Evolutionary conservation across 2,113 vertebrate species (phyloP), one percentile per base, ranked within the genome.

Genomic region (Salvelinus namaycush): DNA sequence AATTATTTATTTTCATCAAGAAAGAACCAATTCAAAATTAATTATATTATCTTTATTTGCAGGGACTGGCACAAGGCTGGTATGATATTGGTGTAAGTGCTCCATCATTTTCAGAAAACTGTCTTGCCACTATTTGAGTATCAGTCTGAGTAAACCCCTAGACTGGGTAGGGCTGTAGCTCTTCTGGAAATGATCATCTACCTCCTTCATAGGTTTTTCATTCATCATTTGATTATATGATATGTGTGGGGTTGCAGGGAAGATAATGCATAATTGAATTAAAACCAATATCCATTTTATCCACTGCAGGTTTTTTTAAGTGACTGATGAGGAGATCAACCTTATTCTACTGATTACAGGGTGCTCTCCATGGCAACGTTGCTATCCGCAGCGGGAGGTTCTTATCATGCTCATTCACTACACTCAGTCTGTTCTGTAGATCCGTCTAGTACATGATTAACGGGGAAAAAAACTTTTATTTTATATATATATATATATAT

Each of bases 251-350:
- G 69, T 79, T 78, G 80, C 69, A 64, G 74, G 65, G 48, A 76
- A 81, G 78, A 86, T 86, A 81, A 83, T 75, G 70, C 66, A 14
- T 86, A 86, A 88, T 84, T 88, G 39, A 84, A 84, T 88, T 83
- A 84, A 75, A 73, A 84, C 66, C 72, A 71, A 82, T 77, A 84
- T 77, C 59, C 31, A 76, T 51, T 68, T 68, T 51, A 72, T 72
- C 76, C 59, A 18, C 44, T 62, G 59, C 59, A 24, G 59, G n/a
- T 62, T 62, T 66, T 9, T 70, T 65, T 48, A 72, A 54, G 65
- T 78, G 24, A 67, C n/a, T 76, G 51, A 14, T 64, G 16, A 79
- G 48, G 27, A 73, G 70, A 34, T 68, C 49, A 49, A 22, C 51
- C 49, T 20, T 57, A 60, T 66, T 72, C 39, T 11, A 44, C 39